Percentiles rank a stretch among this genome's conserved stretches.
phyloP scores from a whole-genome alignment of 2,888 invertebrate genomes.

The Drosophila ustulata region DNA sequence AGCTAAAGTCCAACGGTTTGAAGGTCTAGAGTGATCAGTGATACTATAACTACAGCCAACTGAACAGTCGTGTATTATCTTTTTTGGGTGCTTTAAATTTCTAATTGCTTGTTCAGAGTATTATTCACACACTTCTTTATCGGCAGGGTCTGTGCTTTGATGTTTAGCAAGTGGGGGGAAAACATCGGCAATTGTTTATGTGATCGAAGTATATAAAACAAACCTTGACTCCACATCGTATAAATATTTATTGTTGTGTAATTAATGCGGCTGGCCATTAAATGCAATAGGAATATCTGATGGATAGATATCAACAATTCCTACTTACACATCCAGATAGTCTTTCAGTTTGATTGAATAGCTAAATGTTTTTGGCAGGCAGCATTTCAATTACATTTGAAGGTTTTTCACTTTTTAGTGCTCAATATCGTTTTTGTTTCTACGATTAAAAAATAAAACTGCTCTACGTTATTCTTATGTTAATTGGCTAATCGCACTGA shows the following conservation, averaged over 20 bases:
- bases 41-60: not conserved
- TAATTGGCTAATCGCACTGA: constrained; percentile 34
- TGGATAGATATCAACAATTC: constrained; percentile 25
- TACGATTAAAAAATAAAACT: constrained; percentile 24
- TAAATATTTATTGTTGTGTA: constrained; percentile 48
- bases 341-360: constrained; percentile 44
- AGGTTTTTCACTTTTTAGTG: constrained; percentile 33
- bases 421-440: constrained; percentile 8
- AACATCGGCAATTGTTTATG: constrained; percentile 40
- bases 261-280: constrained; percentile 40
- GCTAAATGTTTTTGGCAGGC: constrained; percentile 38
- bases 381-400: constrained; percentile 56
- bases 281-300: constrained; percentile 12
- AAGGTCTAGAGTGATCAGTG: constrained; percentile 15
- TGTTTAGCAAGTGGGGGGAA: constrained; percentile 11
- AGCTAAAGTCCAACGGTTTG: constrained; percentile 1
- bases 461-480: constrained; percentile 45
- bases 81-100: not conserved
- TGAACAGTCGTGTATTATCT: not conserved
- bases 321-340: constrained; percentile 33
- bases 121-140: constrained; percentile 10
- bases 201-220: constrained; percentile 18
- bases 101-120: constrained; percentile 11
- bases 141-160: not conserved
- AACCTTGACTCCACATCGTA: constrained; percentile 43